Percentiles rank a stretch among this genome's conserved stretches.
Evolutionary conservation across 92 coral and sea anemone genomes (phyloP).

Genomic region (Porites cylindrica): DNA sequence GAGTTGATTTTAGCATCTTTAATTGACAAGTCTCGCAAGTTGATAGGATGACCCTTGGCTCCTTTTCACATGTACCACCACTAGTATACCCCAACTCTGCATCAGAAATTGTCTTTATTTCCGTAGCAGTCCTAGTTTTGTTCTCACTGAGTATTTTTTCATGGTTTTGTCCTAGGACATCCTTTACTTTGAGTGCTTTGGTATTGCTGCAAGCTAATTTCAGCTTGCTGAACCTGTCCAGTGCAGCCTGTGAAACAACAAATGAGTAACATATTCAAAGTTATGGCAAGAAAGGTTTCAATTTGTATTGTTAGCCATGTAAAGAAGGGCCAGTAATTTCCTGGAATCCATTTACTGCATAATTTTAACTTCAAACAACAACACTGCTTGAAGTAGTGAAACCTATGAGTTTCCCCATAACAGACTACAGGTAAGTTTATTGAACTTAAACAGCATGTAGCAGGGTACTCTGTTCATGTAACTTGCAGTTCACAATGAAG

Average conservation of each 20-base stretch:
- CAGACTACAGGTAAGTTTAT: background rate
- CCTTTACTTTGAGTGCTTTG: slow-evolving; percentile 55
- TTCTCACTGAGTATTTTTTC: slow-evolving; percentile 50
- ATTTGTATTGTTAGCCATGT: background rate
- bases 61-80: slow-evolving; percentile 14
- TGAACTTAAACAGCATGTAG: background rate
- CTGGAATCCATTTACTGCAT: background rate
- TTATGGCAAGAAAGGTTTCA: background rate
- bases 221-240: slow-evolving; percentile 58
- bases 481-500: background rate
- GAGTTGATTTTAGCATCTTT: background rate
- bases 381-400: background rate
- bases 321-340: background rate
- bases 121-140: slow-evolving; percentile 33
- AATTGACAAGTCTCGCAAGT: background rate
- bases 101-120: slow-evolving; percentile 4
- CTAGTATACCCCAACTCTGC: background rate
- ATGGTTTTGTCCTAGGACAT: slow-evolving; percentile 56
- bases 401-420: background rate
- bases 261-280: background rate
- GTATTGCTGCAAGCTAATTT: slow-evolving; percentile 63
- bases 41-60: slow-evolving; percentile 13
- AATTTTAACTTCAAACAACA: background rate
- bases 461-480: background rate
- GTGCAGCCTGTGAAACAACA: slow-evolving; percentile 36